Conservation (phyloP, 2,888 invertebrate species). For the Acholoe squamosa region DNA sequence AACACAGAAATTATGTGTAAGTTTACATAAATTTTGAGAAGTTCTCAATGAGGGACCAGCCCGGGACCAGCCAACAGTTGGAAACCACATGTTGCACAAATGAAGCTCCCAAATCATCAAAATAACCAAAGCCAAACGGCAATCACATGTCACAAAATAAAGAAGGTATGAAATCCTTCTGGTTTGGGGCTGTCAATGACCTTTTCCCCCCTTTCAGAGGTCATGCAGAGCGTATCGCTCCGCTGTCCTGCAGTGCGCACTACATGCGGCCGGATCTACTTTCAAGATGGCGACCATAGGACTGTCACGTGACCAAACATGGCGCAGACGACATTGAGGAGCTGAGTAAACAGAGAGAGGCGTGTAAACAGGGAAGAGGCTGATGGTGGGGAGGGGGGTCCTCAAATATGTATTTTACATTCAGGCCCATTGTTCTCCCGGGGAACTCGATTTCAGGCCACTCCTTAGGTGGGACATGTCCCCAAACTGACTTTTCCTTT, state of each 20-base stretch:
- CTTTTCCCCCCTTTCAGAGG: background rate
- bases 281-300: conserved; percentile 45
- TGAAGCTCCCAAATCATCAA: background rate
- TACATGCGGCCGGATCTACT: conserved; percentile 48
- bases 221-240: background rate
- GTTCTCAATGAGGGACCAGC: too few relatives aligned
- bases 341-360: background rate
- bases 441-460: too few relatives aligned
- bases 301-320: conserved; percentile 54
- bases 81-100: background rate
- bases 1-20: too few relatives aligned
- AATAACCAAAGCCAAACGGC: background rate
- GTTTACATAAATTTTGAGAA: too few relatives aligned
- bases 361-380: background rate
- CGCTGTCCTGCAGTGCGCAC: background rate
- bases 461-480: too few relatives aligned
- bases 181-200: background rate
- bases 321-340: background rate
- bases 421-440: too few relatives aligned
- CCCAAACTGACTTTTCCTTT: too few relatives aligned
- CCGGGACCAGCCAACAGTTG: background rate
- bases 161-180: background rate
- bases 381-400: background rate
- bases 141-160: conserved; percentile 29
- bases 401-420: background rate